Evolutionary conservation across 1,140 invertebrate genomes (phyloP).

Genomic region (Drosophila varians): DNA sequence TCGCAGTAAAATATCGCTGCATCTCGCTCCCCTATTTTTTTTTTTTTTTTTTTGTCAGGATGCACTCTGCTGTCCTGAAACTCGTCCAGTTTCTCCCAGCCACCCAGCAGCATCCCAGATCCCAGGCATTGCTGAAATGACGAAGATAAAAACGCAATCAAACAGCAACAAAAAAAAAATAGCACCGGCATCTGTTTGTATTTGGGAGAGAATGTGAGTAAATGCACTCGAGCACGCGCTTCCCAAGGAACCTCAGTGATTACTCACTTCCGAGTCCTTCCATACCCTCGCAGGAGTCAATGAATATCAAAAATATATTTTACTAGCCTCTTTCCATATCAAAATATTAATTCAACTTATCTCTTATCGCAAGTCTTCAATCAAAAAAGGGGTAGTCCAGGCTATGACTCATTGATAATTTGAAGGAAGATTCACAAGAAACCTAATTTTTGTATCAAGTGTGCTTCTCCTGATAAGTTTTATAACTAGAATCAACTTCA

Average conservation of each 20-base stretch:
- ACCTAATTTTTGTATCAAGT: not conserved
- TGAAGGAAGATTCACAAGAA: not conserved
- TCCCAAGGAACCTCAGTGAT: slow-evolving; percentile 20
- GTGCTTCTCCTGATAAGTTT: not conserved
- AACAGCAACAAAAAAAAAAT: slow-evolving; percentile 72
- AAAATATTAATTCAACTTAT: not conserved
- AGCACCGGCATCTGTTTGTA: slow-evolving; percentile 65
- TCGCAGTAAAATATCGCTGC: slow-evolving; percentile 66
- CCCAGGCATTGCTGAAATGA: slow-evolving; percentile 65
- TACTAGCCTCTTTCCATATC: not conserved
- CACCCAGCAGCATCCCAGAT: slow-evolving; percentile 23
- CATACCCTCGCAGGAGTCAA: slow-evolving; percentile 10
- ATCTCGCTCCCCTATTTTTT: not conserved
- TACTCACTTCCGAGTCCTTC: not conserved
- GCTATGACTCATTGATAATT: not conserved
- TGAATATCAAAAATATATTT: not conserved
- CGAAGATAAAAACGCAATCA: slow-evolving; percentile 80
- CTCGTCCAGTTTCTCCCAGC: slow-evolving; percentile 5
- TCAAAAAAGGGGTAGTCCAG: not conserved
- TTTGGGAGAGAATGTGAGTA: slow-evolving; percentile 48
- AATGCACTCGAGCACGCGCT: slow-evolving; percentile 77
- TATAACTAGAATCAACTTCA: not conserved
- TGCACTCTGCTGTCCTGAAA: slow-evolving; percentile 15
- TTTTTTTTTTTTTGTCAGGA: not conserved
- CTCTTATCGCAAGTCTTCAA: not conserved